Evolutionary conservation across 2,797 vertebrate genomes (phyloP).

Genomic region (Enteromius paludinosus): DNA sequence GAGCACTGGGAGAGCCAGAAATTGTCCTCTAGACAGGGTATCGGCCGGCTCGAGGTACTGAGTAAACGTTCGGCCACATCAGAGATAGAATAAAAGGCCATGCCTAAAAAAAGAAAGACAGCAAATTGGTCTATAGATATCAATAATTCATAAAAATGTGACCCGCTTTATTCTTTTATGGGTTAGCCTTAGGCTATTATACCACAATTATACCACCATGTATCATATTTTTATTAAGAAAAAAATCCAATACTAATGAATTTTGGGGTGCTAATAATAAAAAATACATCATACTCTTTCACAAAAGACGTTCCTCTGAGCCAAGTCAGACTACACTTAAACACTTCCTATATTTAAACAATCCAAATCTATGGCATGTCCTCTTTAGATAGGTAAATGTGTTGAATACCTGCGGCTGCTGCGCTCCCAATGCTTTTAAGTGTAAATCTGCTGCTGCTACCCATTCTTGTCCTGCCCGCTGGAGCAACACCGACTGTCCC

Average conservation of each 20-base stretch:
- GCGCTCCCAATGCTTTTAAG: slow-evolving; percentile 94
- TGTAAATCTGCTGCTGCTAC: slow-evolving; percentile 87
- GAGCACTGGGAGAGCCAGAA: slow-evolving; percentile 84
- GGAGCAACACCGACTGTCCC: slow-evolving; percentile 60
- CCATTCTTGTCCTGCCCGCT: slow-evolving; percentile 69
- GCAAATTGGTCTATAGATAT: neutral
- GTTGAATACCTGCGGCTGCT: slow-evolving; percentile 89
- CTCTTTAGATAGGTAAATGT: neutral
- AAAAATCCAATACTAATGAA: neutral
- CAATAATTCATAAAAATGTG: neutral
- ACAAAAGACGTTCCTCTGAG: neutral
- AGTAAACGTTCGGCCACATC: slow-evolving; percentile 94
- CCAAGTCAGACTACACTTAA: neutral
- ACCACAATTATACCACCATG: neutral
- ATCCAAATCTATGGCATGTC: neutral
- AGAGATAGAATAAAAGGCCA: slow-evolving; percentile 97
- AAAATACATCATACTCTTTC: neutral
- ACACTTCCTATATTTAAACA: neutral
- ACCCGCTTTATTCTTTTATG: neutral
- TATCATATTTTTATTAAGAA: neutral
- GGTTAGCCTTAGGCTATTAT: neutral
- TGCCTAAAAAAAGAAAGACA: slow-evolving; percentile 76
- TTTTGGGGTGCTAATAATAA: neutral
- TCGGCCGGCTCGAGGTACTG: slow-evolving; percentile 80
- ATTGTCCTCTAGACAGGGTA: slow-evolving; percentile 86